Percentiles rank a stretch among this genome's conserved stretches.
Evolutionary conservation across 2,888 invertebrate genomes (phyloP).

Genomic region (Danaus chrysippus): DNA sequence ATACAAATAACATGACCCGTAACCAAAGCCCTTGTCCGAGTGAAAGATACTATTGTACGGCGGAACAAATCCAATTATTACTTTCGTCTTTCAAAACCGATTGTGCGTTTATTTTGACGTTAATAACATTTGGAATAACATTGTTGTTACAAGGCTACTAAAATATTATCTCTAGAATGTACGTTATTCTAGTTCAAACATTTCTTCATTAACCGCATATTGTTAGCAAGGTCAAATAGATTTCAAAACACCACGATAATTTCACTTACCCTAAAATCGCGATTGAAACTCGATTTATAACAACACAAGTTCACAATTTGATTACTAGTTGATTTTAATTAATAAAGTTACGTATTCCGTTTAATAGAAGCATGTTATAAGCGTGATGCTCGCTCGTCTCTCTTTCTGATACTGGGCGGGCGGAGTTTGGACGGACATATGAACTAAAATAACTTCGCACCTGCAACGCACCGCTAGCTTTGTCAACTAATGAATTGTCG

Average conservation of each 20-base stretch:
- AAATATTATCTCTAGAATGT: not conserved
- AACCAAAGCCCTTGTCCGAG: slow-evolving; percentile 30
- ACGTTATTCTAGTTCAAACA: not conserved
- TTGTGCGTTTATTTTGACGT: slow-evolving; percentile 24
- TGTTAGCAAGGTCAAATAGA: not conserved
- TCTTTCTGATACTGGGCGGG: slow-evolving; percentile 63
- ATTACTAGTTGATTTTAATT: too few relatives aligned
- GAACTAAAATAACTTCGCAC: slow-evolving; percentile 71
- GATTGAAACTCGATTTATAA: not conserved
- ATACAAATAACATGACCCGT: slow-evolving; percentile 29
- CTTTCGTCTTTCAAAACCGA: slow-evolving; percentile 24
- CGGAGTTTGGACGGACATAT: slow-evolving; percentile 46
- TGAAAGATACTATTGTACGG: slow-evolving; percentile 24
- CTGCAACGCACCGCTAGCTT: slow-evolving; percentile 67
- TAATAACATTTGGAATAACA: slow-evolving; percentile 12
- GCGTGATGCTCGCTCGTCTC: slow-evolving; percentile 26
- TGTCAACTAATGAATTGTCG: slow-evolving; percentile 60
- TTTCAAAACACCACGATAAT: not conserved
- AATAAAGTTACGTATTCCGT: not conserved
- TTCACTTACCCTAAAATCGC: slow-evolving; percentile 17
- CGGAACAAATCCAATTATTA: slow-evolving; percentile 24
- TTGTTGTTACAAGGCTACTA: slow-evolving; percentile 10
- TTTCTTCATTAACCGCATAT: not conserved
- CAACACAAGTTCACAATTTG: too few relatives aligned
- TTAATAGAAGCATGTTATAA: slow-evolving; percentile 5